Conservation (phyloP, 2,888 invertebrate genomes). For the Polyommatus iphigenia region DNA sequence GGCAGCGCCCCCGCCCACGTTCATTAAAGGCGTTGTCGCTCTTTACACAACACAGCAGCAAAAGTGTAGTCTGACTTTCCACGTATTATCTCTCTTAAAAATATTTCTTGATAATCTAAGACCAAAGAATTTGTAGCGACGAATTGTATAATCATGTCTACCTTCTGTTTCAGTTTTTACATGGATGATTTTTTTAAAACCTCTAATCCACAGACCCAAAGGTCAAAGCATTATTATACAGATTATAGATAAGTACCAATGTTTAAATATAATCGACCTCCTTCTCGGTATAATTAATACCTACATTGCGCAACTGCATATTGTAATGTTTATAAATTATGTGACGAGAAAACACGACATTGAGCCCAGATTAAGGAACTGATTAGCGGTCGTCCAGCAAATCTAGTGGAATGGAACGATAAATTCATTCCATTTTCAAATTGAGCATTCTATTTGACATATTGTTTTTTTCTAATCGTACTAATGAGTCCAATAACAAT, state of each 20-base stretch:
- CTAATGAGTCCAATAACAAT: neutral
- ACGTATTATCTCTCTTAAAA: neutral
- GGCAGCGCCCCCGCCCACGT: too few species aligned
- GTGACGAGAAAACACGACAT: constrained; percentile 1
- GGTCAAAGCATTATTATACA: neutral
- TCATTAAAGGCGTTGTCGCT: too few species aligned
- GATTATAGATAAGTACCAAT: neutral
- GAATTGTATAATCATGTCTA: neutral
- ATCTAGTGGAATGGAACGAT: neutral
- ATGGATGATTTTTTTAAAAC: neutral
- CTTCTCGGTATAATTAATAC: neutral
- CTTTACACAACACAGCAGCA: too few species aligned
- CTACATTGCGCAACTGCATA: constrained; percentile 13
- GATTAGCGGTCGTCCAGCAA: neutral
- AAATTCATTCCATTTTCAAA: neutral
- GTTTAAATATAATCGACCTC: neutral
- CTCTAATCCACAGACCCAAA: neutral
- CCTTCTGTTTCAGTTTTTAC: neutral
- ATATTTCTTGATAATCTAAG: neutral
- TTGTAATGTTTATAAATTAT: neutral
- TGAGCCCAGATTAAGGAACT: neutral
- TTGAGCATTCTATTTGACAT: neutral
- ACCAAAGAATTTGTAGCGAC: neutral
- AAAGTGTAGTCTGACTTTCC: neutral
- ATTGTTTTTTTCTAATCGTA: neutral